These are phyloP conservation scores for Drosophila sulfurigaster DNA, from an alignment of 1,140 invertebrate species.

Conservation along the genomic window DNA sequence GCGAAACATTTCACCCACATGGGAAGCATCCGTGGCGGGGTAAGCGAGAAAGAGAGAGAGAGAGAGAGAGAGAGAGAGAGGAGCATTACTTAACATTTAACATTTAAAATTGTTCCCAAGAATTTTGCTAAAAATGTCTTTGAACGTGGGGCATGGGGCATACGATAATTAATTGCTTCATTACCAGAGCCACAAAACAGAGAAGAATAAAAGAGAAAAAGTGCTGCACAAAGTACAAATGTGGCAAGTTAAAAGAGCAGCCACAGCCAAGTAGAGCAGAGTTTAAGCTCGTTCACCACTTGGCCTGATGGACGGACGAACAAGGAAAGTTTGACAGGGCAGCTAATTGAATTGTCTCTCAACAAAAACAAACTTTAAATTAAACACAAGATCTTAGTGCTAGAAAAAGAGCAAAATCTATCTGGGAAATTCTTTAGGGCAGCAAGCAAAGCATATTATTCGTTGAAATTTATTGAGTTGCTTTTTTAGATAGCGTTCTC, in stretches of 20 bases:
- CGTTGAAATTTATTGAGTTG: constrained; percentile 6
- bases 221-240: constrained; percentile 14
- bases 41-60: no score
- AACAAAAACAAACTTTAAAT: constrained; percentile 38
- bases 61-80: not conserved
- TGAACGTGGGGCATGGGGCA: constrained; percentile 22
- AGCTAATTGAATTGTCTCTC: constrained; percentile 80
- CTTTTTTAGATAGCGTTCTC: constrained; percentile 56
- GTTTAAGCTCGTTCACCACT: constrained; percentile 18
- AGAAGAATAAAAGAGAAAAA: constrained; percentile 34
- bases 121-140: constrained; percentile 39
- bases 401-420: constrained; percentile 25
- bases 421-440: not conserved
- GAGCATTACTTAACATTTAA: constrained; percentile 65
- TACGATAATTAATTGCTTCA: constrained; percentile 80
- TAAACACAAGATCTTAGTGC: constrained; percentile 38
- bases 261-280: not conserved
- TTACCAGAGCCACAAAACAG: constrained; percentile 60
- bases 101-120: constrained; percentile 36
- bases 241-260: constrained; percentile 20
- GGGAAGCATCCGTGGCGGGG: not conserved
- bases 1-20: constrained; percentile 63
- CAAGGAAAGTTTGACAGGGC: constrained; percentile 64
- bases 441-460: not conserved
- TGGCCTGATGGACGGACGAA: constrained; percentile 52